phyloP scores from a whole-genome alignment of 2,113 vertebrate species.

The Pollachius pollachius region DNA sequence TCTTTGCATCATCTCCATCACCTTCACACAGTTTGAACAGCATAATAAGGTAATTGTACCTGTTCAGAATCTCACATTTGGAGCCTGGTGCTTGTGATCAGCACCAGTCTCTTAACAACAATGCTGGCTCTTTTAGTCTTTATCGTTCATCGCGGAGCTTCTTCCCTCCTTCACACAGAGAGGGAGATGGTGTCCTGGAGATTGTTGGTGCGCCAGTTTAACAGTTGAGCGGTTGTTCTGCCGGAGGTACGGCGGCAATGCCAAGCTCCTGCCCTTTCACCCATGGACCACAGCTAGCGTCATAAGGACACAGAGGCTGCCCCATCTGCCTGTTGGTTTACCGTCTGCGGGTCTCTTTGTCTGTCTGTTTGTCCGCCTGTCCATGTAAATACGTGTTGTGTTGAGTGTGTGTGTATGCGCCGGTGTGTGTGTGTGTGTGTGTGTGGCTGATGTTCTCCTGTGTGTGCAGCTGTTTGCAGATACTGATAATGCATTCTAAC shows the following conservation, averaged over 20 bases:
- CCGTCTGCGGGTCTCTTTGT: neutral
- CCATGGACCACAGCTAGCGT: slow-evolving; percentile 14
- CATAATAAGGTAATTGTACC: neutral
- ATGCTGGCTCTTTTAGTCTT: neutral
- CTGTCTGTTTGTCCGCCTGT: neutral
- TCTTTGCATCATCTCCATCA: neutral
- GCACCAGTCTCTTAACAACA: too few relatives aligned
- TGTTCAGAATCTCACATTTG: neutral
- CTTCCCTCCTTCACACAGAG: too few relatives aligned
- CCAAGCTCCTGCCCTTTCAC: slow-evolving; percentile 20
- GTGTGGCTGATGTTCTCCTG: slow-evolving; percentile 1
- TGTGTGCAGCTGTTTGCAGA: neutral
- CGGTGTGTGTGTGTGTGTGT: neutral
- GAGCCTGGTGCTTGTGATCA: neutral
- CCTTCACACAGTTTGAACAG: too few relatives aligned
- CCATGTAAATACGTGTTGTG: slow-evolving; percentile 1
- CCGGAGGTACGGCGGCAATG: slow-evolving; percentile 9
- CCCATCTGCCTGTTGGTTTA: slow-evolving; percentile 21
- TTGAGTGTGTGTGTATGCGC: neutral
- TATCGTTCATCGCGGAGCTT: neutral
- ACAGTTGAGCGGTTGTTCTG: slow-evolving; percentile 16
- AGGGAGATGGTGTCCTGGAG: neutral
- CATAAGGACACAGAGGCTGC: slow-evolving; percentile 22
- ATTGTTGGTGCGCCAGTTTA: neutral
- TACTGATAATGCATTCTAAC: neutral